These are phyloP conservation scores for Sussaba pulchella DNA, from an alignment of 2,888 invertebrate species.

Conservation along the genomic window DNA sequence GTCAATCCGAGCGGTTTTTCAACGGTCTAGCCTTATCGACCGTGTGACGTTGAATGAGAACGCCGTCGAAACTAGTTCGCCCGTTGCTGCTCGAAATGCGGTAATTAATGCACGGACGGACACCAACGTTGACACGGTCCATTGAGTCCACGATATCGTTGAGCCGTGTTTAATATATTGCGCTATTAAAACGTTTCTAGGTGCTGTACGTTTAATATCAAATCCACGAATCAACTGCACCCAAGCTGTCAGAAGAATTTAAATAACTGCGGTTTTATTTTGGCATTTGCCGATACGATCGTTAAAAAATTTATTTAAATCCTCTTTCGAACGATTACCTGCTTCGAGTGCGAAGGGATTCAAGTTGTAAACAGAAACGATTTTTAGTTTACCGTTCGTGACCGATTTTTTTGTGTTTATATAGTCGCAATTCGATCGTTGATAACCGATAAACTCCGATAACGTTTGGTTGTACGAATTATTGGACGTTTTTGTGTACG, in stretches of 20 bases:
- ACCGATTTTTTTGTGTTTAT: no score
- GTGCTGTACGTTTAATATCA: background rate
- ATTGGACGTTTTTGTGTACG: no score
- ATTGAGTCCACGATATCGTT: slow-evolving; percentile 53
- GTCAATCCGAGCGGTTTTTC: background rate
- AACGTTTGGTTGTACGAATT: no score
- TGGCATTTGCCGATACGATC: no score
- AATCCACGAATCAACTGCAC: background rate
- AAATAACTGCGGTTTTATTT: background rate
- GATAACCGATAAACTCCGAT: no score
- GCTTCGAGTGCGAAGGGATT: no score
- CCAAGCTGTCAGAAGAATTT: background rate
- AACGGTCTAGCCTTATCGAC: slow-evolving; percentile 52
- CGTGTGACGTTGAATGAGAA: slow-evolving; percentile 41
- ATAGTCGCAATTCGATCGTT: no score
- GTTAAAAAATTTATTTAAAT: background rate
- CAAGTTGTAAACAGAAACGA: no score
- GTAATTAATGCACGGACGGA: slow-evolving; percentile 40
- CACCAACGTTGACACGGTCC: slow-evolving; percentile 56
- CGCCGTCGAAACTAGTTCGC: slow-evolving; percentile 49
- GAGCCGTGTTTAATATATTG: slow-evolving; percentile 24
- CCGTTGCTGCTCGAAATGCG: slow-evolving; percentile 19
- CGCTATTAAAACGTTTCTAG: background rate
- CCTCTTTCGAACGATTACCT: background rate
- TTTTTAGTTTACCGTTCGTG: no score